Percentiles rank a stretch among this genome's conserved stretches.
Evolutionary conservation across 2,113 vertebrate genomes (phyloP).

Genomic region (Neotoma lepida): DNA sequence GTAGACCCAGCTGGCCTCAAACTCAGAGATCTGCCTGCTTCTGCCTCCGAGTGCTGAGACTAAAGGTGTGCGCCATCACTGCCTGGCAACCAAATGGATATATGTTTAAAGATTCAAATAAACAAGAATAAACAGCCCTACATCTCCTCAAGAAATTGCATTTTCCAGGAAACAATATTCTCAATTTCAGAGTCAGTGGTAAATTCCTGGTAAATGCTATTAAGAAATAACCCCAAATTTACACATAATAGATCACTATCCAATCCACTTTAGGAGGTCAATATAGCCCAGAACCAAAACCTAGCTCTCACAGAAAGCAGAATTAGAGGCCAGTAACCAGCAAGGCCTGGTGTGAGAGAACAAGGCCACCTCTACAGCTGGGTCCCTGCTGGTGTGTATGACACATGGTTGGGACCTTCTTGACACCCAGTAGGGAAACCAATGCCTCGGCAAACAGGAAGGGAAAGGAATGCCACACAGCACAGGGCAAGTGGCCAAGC

Average conservation of each 20-base stretch:
- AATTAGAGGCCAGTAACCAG: background rate
- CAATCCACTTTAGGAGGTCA: background rate
- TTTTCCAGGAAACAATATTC: background rate
- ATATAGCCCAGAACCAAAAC: background rate
- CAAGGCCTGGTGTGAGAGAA: fast-evolving
- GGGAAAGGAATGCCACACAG: background rate
- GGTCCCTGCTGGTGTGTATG: background rate
- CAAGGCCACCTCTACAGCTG: background rate
- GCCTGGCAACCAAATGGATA: background rate
- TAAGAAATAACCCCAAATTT: background rate
- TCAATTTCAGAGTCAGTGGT: background rate
- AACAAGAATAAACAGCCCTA: background rate
- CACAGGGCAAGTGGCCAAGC: background rate
- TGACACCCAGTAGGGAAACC: background rate
- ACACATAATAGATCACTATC: background rate
- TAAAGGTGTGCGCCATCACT: no score
- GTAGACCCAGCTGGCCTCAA: background rate
- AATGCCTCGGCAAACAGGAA: background rate
- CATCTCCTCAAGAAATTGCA: background rate
- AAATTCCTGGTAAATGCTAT: background rate
- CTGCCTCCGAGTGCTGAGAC: background rate
- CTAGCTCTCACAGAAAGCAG: background rate
- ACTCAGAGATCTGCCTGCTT: background rate
- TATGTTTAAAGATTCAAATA: background rate
- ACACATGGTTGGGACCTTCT: background rate